Percentiles rank a stretch among this genome's conserved stretches.
phyloP scores from a whole-genome alignment of 2,113 vertebrate genomes.

The Corvus moneduloides region DNA sequence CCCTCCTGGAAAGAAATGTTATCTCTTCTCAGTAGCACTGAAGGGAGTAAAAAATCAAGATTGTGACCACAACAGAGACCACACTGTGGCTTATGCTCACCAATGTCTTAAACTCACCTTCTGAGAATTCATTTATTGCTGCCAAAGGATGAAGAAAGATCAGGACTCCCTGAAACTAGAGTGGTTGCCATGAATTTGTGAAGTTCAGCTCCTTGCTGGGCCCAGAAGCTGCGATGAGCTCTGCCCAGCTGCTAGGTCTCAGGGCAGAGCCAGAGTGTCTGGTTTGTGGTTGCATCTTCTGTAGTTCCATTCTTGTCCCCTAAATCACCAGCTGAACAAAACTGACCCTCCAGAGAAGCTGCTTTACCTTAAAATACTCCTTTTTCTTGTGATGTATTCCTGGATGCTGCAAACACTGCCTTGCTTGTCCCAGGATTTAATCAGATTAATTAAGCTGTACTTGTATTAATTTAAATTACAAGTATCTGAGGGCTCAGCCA shows the following conservation, averaged over 20 bases:
- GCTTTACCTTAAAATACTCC: neutral
- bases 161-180: neutral
- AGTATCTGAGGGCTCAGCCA: constrained; percentile 54
- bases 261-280: neutral
- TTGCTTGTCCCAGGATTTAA: constrained; percentile 35
- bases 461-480: constrained; percentile 62
- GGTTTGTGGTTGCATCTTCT: neutral
- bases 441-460: constrained; percentile 63
- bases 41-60: neutral
- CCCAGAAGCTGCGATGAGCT: neutral
- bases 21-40: neutral
- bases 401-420: neutral
- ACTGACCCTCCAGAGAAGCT: neutral
- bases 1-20: neutral
- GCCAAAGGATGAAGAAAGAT: neutral
- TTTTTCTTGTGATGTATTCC: neutral
- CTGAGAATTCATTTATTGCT: neutral
- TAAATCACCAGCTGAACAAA: neutral
- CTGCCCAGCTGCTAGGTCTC: neutral
- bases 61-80: neutral
- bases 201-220: neutral
- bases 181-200: neutral
- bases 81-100: neutral
- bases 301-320: neutral
- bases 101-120: neutral